These are phyloP conservation scores for Sternarchorhynchus goeldii DNA, from an alignment of 2,797 vertebrate genomes.

Conservation along the genomic window DNA sequence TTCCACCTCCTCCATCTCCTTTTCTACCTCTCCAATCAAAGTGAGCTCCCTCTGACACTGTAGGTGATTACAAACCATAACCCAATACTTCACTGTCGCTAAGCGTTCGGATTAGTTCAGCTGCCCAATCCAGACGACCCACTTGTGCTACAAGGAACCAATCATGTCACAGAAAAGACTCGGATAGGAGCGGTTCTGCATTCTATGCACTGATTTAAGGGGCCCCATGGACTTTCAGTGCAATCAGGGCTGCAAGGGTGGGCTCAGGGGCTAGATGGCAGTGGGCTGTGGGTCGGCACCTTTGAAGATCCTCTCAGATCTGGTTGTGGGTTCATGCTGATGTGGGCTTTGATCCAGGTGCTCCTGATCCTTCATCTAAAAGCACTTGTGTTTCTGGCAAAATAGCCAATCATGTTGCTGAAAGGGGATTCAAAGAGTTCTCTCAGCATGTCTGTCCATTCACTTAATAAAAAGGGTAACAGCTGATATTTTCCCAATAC, in stretches of 20 bases:
- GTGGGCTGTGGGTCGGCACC: conserved; percentile 49
- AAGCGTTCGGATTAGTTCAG: conserved; percentile 69
- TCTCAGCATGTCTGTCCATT: conserved; percentile 8
- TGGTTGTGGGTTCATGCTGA: conserved; percentile 61
- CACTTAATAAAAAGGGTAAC: background rate
- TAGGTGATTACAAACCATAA: conserved; percentile 29
- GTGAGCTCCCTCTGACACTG: background rate
- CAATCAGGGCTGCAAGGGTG: conserved; percentile 63
- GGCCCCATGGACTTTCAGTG: conserved; percentile 60
- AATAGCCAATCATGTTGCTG: conserved; percentile 10
- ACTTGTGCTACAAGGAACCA: conserved; percentile 50
- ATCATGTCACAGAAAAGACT: conserved; percentile 21
- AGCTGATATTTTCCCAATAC: background rate
- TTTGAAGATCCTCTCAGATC: conserved; percentile 61
- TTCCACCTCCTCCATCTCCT: background rate
- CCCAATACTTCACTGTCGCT: conserved; percentile 58
- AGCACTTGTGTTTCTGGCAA: conserved; percentile 52
- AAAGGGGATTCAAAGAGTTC: background rate
- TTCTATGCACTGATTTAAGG: conserved; percentile 63
- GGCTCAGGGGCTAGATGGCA: conserved; percentile 50
- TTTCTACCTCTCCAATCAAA: conserved; percentile 20
- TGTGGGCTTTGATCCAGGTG: conserved; percentile 54
- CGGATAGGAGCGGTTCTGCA: conserved; percentile 48
- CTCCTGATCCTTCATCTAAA: conserved; percentile 54
- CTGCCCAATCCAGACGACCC: conserved; percentile 57